Conservation (phyloP, 2,888 invertebrate species). For the Plutella xylostella region DNA sequence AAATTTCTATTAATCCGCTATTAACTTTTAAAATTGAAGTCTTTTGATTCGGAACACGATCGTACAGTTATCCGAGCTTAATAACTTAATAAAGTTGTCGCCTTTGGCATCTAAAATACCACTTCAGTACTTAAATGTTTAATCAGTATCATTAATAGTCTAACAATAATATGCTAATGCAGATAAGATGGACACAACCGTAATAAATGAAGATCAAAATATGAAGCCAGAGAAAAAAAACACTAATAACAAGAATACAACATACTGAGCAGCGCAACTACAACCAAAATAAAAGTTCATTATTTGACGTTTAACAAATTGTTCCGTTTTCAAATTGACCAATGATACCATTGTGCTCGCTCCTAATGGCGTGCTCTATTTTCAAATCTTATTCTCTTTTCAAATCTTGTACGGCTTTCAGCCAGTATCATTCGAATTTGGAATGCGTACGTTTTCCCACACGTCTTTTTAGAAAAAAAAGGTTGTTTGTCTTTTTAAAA, state of each 20-base stretch:
- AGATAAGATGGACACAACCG: too few relatives aligned
- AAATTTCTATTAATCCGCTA: not conserved
- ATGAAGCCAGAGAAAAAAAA: conserved; percentile 29
- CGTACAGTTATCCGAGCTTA: conserved; percentile 43
- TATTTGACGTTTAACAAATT: conserved; percentile 70
- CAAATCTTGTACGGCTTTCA: conserved; percentile 64
- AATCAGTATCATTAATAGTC: too few relatives aligned
- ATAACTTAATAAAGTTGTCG: conserved; percentile 55
- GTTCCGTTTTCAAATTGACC: conserved; percentile 70
- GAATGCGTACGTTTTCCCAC: conserved; percentile 66
- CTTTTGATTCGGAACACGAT: conserved; percentile 21
- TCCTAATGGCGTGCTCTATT: conserved; percentile 69
- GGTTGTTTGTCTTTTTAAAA: conserved; percentile 54
- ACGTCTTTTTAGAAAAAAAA: conserved; percentile 43
- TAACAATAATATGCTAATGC: too few relatives aligned
- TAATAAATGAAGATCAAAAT: conserved; percentile 46
- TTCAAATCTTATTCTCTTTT: conserved; percentile 69
- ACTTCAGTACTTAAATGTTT: too few relatives aligned
- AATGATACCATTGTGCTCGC: conserved; percentile 67
- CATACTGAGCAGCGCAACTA: conserved; percentile 58
- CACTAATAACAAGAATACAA: conserved; percentile 18
- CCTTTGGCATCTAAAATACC: conserved; percentile 45
- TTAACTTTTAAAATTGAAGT: not conserved
- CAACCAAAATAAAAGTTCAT: conserved; percentile 63
- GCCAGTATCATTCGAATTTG: conserved; percentile 68